These are phyloP conservation scores for Anguilla rostrata DNA, from an alignment of 2,113 vertebrate species.

Conservation along the genomic window DNA sequence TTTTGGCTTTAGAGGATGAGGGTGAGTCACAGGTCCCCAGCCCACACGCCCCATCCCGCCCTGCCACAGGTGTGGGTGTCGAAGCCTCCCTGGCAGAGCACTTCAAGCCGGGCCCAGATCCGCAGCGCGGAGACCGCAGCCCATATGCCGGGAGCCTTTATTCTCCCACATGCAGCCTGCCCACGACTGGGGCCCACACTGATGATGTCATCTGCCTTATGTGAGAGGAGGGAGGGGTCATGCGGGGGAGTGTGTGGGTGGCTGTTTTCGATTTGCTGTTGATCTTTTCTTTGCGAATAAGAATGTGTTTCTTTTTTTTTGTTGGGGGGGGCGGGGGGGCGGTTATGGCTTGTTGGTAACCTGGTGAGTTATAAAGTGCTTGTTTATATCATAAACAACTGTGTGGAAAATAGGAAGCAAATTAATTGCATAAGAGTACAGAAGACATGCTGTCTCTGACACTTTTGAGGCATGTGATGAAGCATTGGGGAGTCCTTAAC, in stretches of 20 bases:
- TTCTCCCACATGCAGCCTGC: slow-evolving; percentile 38
- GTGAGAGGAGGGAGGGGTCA: slow-evolving; percentile 27
- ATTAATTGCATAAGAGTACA: neutral
- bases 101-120: neutral
- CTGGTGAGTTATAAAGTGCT: neutral
- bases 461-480: neutral
- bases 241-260: slow-evolving; percentile 32
- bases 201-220: slow-evolving; percentile 45
- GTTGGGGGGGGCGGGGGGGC: neutral
- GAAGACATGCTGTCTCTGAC: neutral
- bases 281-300: slow-evolving; percentile 19
- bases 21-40: slow-evolving; percentile 44
- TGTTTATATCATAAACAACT: neutral
- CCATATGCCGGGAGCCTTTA: slow-evolving; percentile 17
- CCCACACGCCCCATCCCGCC: slow-evolving; percentile 48
- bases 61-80: slow-evolving; percentile 46
- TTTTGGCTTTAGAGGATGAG: slow-evolving; percentile 35
- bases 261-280: slow-evolving; percentile 11
- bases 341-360: neutral
- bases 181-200: slow-evolving; percentile 45
- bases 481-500: neutral
- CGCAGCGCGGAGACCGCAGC: slow-evolving; percentile 5
- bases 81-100: slow-evolving; percentile 21
- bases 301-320: neutral
- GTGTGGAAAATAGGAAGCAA: neutral